Evolutionary conservation across 2,888 invertebrate genomes (phyloP), one percentile per base, ranked within the genome.

Genomic region (Xestobium rufovillosum): DNA sequence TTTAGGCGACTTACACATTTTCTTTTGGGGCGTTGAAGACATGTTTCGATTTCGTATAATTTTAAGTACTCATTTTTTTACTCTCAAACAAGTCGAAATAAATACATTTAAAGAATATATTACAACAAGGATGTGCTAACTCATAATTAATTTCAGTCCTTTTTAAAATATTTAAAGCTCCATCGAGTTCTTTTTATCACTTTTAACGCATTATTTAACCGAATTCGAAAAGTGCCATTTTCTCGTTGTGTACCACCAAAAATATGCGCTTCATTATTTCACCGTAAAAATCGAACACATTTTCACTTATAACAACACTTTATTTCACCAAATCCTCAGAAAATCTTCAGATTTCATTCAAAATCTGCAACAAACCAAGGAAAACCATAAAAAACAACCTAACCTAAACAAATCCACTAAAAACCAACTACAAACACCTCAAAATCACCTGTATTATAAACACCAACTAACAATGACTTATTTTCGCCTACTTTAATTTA

Each of bases 1-100:
- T 53, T 66, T 66, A 44, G 65, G 66, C 44, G 65, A 65, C 52
- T 66, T 66, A 55, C 66, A 66, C 66, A 66, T 66, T 53, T 66
- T 66, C 50, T 61, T 61, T 45, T 57, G 56, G 31, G 60, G 60
- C 51, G 52, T 59, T 47, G 63, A 63, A 63, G 65, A 65, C 65
- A 65, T 65, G 53, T 60, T 63, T 58, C 44, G 35, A 48, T 38
- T 52, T 49, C 45, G 48, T 50, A 50, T 52, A 16, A 26, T 11
- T 11, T 38, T 30, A 9, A 11, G 26, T 30, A 11, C 8, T 10
- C 31, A 35, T 50, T 46, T 49, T 44, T 48, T 48, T 49, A 49
- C 49, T 45, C 42, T 35, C 27, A 17, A 27, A 32, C 27, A 26
- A 39, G 33, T 45, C 39, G 36, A 31, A 31, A 40, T 44, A 39